These are phyloP conservation scores for Toxotes chatareus DNA, from an alignment of 2,113 vertebrate species.

Conservation along the genomic window DNA sequence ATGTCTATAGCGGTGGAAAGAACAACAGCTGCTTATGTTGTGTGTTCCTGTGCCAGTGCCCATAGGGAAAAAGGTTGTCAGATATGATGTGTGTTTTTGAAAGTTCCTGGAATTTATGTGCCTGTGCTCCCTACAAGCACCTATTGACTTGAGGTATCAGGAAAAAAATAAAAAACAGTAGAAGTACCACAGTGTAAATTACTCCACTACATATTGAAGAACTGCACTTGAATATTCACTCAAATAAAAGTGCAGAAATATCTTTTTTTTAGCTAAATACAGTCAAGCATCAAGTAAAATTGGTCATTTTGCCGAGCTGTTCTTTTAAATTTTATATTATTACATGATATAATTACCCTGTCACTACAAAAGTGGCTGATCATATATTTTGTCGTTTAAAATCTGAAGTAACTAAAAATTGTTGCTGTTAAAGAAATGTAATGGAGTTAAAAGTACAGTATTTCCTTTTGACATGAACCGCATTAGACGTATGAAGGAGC, in stretches of 20 bases:
- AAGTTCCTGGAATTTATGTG: constrained; percentile 35
- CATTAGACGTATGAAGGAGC: not conserved
- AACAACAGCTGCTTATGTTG: constrained; percentile 70
- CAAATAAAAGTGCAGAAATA: not conserved
- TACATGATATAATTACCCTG: not conserved
- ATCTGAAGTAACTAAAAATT: not conserved
- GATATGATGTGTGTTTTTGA: constrained; percentile 46
- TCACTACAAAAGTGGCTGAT: not conserved
- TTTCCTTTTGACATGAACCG: not conserved
- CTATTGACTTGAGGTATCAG: not conserved
- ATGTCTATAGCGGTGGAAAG: constrained; percentile 38
- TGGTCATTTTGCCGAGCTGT: not conserved
- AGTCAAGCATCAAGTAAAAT: not conserved
- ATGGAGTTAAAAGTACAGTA: not conserved
- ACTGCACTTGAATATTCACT: not conserved
- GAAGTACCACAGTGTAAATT: not conserved
- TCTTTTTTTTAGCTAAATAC: not conserved
- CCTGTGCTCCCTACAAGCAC: not conserved
- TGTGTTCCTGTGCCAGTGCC: constrained; percentile 61
- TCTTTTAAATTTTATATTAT: not conserved
- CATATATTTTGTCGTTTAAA: not conserved
- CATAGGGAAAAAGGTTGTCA: constrained; percentile 41
- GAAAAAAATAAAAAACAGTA: not conserved
- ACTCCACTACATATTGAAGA: not conserved
- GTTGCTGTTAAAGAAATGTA: too few species aligned